Conservation (phyloP, 2,113 vertebrate species). For the Tupaia chinensis region DNA sequence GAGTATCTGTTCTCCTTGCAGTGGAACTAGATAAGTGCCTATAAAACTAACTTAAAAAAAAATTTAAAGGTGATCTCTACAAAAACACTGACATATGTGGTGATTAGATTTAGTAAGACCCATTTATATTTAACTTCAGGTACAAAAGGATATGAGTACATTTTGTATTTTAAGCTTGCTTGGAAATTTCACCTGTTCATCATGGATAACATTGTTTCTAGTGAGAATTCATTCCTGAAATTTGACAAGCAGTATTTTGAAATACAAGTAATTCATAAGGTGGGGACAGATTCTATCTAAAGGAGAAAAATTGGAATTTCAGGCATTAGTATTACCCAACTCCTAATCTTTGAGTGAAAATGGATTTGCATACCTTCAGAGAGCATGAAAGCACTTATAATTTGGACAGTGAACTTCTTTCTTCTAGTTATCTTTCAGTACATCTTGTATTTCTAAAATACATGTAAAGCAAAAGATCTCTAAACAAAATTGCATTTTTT, state of each 20-base stretch:
- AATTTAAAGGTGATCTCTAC: neutral
- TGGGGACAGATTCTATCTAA: neutral
- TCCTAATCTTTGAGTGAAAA: neutral
- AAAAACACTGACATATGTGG: neutral
- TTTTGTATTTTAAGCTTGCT: slow-evolving; percentile 15
- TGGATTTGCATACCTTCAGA: neutral
- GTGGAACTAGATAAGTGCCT: neutral
- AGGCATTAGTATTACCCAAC: neutral
- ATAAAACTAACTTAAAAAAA: neutral
- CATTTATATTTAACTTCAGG: slow-evolving; percentile 6
- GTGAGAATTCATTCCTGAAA: neutral
- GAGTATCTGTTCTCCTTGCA: neutral
- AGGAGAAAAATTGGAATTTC: neutral
- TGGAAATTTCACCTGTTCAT: neutral
- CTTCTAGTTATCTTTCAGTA: neutral
- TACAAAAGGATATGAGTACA: neutral
- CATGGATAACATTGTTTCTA: neutral
- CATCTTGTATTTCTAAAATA: neutral
- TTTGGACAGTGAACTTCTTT: neutral
- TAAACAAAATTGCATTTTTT: neutral
- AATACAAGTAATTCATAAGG: neutral
- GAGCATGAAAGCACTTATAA: neutral
- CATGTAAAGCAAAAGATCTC: neutral
- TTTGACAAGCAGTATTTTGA: neutral
- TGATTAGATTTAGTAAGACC: neutral